phyloP scores from a whole-genome alignment of 2,797 vertebrate genomes.

The Thalassophryne amazonica region DNA sequence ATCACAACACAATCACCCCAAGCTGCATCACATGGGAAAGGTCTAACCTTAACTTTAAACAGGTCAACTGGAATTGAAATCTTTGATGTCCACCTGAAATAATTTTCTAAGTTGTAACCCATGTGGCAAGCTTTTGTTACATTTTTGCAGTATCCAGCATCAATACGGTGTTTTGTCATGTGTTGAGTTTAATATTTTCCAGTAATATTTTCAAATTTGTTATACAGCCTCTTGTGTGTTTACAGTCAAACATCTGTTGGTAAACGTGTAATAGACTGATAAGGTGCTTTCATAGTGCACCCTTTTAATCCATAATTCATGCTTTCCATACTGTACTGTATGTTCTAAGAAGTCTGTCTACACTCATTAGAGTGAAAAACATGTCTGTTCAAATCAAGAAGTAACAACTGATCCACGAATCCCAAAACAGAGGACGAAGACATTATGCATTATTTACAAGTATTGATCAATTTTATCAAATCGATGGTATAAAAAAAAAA shows the following conservation, averaged over 20 bases:
- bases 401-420: conserved; percentile 50
- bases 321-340: conserved; percentile 31
- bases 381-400: conserved; percentile 40
- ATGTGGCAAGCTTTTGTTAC: no score
- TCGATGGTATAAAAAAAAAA: conserved; percentile 49
- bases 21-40: no score
- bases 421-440: conserved; percentile 57
- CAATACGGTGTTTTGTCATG: no score
- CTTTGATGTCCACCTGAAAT: no score
- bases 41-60: no score
- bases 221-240: background rate
- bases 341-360: conserved; percentile 41
- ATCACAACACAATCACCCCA: no score
- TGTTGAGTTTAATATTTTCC: no score
- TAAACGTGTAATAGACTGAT: conserved; percentile 62
- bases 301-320: conserved; percentile 69
- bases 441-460: conserved; percentile 71
- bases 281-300: conserved; percentile 41
- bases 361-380: conserved; percentile 53
- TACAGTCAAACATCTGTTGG: conserved; percentile 15
- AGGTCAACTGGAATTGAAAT: no score
- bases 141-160: no score
- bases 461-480: conserved; percentile 75
- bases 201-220: conserved; percentile 11
- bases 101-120: no score